Evolutionary conservation across 2,888 invertebrate species (phyloP).

Genomic region (Heliconius ethilla): DNA sequence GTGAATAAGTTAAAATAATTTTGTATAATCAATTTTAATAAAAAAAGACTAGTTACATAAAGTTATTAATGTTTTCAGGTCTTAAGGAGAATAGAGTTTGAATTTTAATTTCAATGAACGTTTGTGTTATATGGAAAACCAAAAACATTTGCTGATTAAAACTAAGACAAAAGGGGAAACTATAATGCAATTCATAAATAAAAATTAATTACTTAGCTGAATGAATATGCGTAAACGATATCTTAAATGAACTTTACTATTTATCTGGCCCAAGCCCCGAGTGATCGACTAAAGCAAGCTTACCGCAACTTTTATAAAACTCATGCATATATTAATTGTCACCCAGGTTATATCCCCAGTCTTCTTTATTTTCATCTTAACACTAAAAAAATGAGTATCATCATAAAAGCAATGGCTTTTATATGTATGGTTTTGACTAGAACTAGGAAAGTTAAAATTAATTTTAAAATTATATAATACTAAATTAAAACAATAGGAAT

Average conservation of each 20-base stretch:
- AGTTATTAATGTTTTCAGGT: not conserved
- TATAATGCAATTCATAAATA: not conserved
- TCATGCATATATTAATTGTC: slow-evolving; percentile 44
- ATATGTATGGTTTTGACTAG: slow-evolving; percentile 7
- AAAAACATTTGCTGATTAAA: not conserved
- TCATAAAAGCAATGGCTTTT: slow-evolving; percentile 18
- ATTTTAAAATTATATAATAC: not conserved
- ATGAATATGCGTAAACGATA: not conserved
- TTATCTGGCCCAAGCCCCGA: not conserved
- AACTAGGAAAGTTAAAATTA: not conserved
- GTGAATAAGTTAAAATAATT: slow-evolving; percentile 15
- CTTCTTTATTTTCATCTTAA: slow-evolving; percentile 63
- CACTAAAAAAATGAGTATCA: slow-evolving; percentile 41
- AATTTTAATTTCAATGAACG: not conserved
- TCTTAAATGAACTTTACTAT: not conserved
- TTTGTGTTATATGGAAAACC: not conserved
- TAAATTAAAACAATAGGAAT: not conserved
- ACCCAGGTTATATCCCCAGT: slow-evolving; percentile 58
- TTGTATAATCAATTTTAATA: not conserved
- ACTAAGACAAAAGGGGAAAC: not conserved
- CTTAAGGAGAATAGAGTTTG: not conserved
- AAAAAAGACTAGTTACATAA: not conserved
- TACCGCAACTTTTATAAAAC: slow-evolving; percentile 19
- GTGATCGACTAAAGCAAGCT: slow-evolving; percentile 19
- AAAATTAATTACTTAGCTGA: not conserved